These are phyloP conservation scores for Celastrina argiolus DNA, from an alignment of 2,888 invertebrate species.

Conservation along the genomic window DNA sequence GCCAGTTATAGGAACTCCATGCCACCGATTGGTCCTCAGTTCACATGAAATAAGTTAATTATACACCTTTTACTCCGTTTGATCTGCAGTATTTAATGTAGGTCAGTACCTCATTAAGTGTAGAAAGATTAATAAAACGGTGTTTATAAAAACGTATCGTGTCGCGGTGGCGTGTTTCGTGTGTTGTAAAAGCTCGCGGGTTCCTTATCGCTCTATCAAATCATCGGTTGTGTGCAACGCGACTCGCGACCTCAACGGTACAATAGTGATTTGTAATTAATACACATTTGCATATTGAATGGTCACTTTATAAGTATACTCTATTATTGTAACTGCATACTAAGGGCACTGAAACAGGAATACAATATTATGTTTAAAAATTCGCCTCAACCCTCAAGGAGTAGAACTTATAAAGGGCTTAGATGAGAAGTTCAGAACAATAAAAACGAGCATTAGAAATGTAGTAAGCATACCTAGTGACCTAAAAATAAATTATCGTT, in stretches of 20 bases:
- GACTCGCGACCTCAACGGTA: background rate
- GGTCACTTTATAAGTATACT: background rate
- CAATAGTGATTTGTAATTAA: conserved; percentile 9
- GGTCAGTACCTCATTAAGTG: conserved; percentile 11
- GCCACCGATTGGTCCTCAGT: too few species aligned
- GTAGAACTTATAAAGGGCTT: too few species aligned
- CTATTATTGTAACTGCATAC: background rate
- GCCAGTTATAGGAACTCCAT: too few species aligned
- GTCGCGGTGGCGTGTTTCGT: conserved; percentile 4
- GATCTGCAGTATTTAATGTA: background rate
- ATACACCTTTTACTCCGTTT: background rate
- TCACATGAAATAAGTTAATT: background rate
- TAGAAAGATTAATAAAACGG: background rate
- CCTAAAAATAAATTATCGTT: too few species aligned
- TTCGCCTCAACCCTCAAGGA: too few species aligned
- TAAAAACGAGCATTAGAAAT: too few species aligned
- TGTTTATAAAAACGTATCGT: background rate
- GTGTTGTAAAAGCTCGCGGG: conserved; percentile 19
- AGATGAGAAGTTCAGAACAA: too few species aligned
- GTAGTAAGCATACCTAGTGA: too few species aligned
- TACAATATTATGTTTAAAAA: too few species aligned
- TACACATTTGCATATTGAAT: conserved; percentile 6
- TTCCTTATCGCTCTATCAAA: conserved; percentile 14
- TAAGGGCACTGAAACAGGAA: too few species aligned
- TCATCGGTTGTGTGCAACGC: conserved; percentile 15